Evolutionary conservation across 2,888 invertebrate genomes (phyloP).

Genomic region (Yponomeuta cagnagella): DNA sequence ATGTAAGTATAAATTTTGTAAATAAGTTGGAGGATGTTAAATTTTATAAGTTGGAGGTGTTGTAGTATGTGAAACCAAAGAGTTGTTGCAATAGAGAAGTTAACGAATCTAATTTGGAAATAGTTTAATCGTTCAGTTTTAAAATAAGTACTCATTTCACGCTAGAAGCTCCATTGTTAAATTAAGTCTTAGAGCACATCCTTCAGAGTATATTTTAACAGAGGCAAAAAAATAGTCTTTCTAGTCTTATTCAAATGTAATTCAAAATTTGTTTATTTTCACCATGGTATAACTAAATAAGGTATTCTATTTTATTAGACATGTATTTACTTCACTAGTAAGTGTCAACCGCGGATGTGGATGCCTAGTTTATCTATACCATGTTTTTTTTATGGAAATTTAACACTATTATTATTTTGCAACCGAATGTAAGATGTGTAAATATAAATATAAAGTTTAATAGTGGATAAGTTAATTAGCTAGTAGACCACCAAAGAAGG

Average conservation of each 20-base stretch:
- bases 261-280: not conserved
- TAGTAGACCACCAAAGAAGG: slow-evolving; percentile 75
- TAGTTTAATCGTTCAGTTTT: slow-evolving; percentile 14
- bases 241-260: slow-evolving; percentile 1
- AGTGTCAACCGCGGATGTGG: not conserved
- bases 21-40: slow-evolving; percentile 20
- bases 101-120: slow-evolving; percentile 30
- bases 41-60: slow-evolving; percentile 20
- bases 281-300: not conserved
- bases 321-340: not conserved
- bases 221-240: not conserved
- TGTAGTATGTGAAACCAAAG: slow-evolving; percentile 59
- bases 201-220: not conserved
- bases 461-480: slow-evolving; percentile 39
- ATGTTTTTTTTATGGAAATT: not conserved
- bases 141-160: slow-evolving; percentile 25
- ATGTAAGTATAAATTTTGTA: slow-evolving; percentile 30
- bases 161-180: not conserved
- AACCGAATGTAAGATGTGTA: slow-evolving; percentile 21
- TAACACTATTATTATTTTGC: not conserved
- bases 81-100: slow-evolving; percentile 38
- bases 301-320: not conserved
- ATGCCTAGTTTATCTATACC: not conserved
- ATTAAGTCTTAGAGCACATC: not conserved
- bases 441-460: slow-evolving; percentile 30